Conservation (phyloP, 1,140 invertebrate genomes). For the Drosophila ironensis region DNA sequence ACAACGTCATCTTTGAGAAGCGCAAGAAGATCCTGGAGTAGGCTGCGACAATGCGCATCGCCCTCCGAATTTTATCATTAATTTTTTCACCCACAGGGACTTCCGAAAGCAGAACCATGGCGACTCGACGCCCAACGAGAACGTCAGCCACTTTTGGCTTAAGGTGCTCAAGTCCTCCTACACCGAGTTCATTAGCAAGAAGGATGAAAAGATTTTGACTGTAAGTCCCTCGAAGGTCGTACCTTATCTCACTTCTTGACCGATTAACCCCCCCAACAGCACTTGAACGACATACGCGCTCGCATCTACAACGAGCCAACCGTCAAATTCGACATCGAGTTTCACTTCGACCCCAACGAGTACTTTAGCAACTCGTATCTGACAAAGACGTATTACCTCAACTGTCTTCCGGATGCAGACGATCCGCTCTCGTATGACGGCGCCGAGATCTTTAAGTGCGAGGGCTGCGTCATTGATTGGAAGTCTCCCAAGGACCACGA, state of each 20-base stretch:
- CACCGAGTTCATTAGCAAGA: slow-evolving; percentile 88
- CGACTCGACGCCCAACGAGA: slow-evolving; percentile 76
- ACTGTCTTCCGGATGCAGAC: slow-evolving; percentile 89
- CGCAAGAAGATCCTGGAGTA: slow-evolving; percentile 70
- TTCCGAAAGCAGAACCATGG: slow-evolving; percentile 59
- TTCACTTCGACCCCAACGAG: slow-evolving; percentile 94
- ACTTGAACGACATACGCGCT: slow-evolving; percentile 54
- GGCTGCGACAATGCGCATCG: not conserved
- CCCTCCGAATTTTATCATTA: too few species aligned
- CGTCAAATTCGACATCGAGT: slow-evolving; percentile 90
- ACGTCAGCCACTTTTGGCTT: slow-evolving; percentile 95
- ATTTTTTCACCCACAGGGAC: slow-evolving; percentile 16
- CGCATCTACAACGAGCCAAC: slow-evolving; percentile 47
- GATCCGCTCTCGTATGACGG: slow-evolving; percentile 96
- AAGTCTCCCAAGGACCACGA: slow-evolving; percentile 91
- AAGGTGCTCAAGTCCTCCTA: slow-evolving; percentile 92
- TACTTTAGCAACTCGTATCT: slow-evolving; percentile 93
- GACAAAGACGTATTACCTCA: slow-evolving; percentile 94
- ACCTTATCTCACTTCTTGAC: too few species aligned
- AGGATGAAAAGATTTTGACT: slow-evolving; percentile 93
- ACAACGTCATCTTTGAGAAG: slow-evolving; percentile 72
- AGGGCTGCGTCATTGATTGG: slow-evolving; percentile 84
- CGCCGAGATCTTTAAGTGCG: slow-evolving; percentile 93
- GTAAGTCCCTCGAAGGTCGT: slow-evolving; percentile 16
- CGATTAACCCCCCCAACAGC: too few species aligned